Base-by-base conservation (phyloP, 2,888 invertebrate species). In the Sussaba pulchella region DNA sequence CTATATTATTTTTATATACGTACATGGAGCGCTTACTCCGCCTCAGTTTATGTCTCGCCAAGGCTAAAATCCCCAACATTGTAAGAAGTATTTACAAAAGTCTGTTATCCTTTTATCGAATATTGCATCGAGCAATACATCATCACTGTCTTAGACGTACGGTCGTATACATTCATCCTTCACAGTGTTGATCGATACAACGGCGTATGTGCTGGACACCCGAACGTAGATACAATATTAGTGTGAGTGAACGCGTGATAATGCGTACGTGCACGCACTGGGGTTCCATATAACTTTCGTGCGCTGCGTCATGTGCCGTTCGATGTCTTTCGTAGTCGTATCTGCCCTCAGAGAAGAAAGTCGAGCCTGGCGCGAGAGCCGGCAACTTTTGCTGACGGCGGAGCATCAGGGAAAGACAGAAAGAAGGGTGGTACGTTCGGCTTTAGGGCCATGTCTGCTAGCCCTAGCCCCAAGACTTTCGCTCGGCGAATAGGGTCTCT, bases 51-150 rank as follows among this genome's bases (percentile, higher is more conserved):
- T 14, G 31, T 61, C 50, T 45, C 36, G n/a, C 31, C 69, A 81
- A 73, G 73, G 73, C 77, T 78, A 74, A 54, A n/a, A n/a, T n/a
- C n/a, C 54, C 73, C 77, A 81, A 81, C 77, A 81, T 81, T 73
- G 19, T 59, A 66, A 73, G 69, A 77, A 81, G 77, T 73, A 77
- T 81, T 73, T 66, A 73, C 66, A 54, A 57, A 74, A 77, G 77
- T 72, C 67, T 73, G 14, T 21, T 31, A 57, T 54, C 43, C 17
- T 69, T 57, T 26, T 69, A 70, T 57, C 31, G 24, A 24, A 43
- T 43, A 17, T 17, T 43, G 66, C 77, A 75, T 66, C 74, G 14
- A 12, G 17, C 59, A 52, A 66, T 63, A 47, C 39, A 59, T 39
- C 45, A 70, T 59, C 57, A 43, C 57, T 12, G 36, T 21, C 36